A percentile compares a stretch with the other conserved stretches of the same genome.
Evolutionary conservation across 23 tunicate genomes (phyloP).

Genomic region (Ascidia mentula): DNA sequence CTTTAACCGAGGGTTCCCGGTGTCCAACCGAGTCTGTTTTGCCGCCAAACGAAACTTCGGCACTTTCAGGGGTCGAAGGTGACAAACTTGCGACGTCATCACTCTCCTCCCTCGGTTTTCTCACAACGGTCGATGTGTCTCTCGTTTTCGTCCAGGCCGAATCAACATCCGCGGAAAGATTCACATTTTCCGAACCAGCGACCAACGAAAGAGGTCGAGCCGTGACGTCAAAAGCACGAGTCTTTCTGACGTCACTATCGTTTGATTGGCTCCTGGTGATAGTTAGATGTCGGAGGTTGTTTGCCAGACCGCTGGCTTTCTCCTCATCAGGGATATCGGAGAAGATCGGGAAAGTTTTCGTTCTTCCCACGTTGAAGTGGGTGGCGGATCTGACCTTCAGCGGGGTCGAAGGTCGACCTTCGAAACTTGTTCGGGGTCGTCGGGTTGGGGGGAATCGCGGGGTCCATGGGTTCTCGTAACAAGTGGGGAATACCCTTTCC

Average conservation of each 20-base stretch:
- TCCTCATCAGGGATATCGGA: neutral
- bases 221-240: neutral
- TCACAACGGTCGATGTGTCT: neutral
- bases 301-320: no score
- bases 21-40: no score
- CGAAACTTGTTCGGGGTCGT: neutral
- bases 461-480: conserved; percentile 39
- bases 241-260: neutral
- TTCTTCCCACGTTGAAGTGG: neutral
- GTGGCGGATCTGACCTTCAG: conserved; percentile 2
- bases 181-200: neutral
- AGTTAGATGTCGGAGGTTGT: neutral
- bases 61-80: no score
- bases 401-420: conserved; percentile 54
- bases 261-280: neutral
- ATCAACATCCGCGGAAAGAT: neutral
- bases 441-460: conserved; percentile 7
- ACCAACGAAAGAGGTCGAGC: neutral
- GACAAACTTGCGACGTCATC: neutral
- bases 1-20: neutral
- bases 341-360: neutral
- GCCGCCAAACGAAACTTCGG: neutral
- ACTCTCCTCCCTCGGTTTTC: neutral
- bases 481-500: conserved; percentile 14
- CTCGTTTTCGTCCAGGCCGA: neutral